Conservation (phyloP, 2,797 vertebrate genomes). For the Champsocephalus esox region DNA sequence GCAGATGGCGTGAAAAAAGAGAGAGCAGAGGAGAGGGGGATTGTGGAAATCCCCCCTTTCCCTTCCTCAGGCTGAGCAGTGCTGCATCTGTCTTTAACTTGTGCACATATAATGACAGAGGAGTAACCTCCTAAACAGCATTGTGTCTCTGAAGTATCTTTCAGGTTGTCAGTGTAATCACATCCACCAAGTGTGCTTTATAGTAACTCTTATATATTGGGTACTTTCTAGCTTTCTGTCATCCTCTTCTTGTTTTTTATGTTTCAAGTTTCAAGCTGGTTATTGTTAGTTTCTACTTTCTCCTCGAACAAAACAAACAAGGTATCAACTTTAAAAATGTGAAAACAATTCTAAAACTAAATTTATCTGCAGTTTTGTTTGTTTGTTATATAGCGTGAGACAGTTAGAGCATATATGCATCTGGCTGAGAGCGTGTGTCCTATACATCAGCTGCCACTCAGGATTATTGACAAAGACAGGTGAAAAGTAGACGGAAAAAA, state of each 20-base stretch:
- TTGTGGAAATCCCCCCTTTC: slow-evolving; percentile 71
- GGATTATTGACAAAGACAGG: slow-evolving; percentile 60
- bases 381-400: neutral
- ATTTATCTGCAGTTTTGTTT: neutral
- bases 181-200: slow-evolving; percentile 38
- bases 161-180: slow-evolving; percentile 45
- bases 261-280: slow-evolving; percentile 3
- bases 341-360: neutral
- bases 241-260: slow-evolving; percentile 1
- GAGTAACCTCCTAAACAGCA: slow-evolving; percentile 41
- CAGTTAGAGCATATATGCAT: neutral
- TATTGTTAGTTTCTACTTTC: neutral
- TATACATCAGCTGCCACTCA: slow-evolving; percentile 45
- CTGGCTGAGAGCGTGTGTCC: neutral
- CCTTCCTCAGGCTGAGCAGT: slow-evolving; percentile 42
- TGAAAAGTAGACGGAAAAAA: slow-evolving; percentile 38
- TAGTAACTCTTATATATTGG: slow-evolving; percentile 12
- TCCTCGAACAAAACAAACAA: neutral
- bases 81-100: slow-evolving; percentile 41
- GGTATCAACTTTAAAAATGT: slow-evolving; percentile 1
- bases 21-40: slow-evolving; percentile 30
- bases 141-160: slow-evolving; percentile 30
- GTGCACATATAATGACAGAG: slow-evolving; percentile 78
- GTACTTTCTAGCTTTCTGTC: neutral
- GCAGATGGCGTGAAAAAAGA: slow-evolving; percentile 50